Conservation (phyloP, 2,888 invertebrate genomes). For the Microchrysa polita region DNA sequence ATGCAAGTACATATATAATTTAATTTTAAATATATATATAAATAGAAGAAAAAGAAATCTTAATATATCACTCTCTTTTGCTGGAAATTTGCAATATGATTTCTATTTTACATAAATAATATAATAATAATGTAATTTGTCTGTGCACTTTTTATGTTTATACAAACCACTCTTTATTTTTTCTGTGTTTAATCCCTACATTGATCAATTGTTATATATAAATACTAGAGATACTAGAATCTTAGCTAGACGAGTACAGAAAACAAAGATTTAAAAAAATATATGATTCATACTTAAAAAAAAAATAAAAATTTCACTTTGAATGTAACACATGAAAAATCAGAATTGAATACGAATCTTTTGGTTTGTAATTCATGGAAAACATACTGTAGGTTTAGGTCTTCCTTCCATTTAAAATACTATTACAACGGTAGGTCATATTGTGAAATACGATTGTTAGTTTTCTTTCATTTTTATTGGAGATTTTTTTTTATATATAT, state of each 20-base stretch:
- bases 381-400: not conserved
- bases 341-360: not conserved
- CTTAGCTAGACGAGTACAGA: not conserved
- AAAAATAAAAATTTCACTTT: not conserved
- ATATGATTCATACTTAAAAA: not conserved
- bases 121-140: too few species aligned
- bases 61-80: too few species aligned
- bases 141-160: conserved; percentile 8
- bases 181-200: conserved; percentile 5
- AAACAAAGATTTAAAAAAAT: not conserved
- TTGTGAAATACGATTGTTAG: not conserved
- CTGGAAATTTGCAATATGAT: too few species aligned
- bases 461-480: conserved; percentile 8
- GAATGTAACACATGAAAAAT: too few species aligned
- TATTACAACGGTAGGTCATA: not conserved
- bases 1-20: too few species aligned
- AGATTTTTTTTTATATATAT: conserved; percentile 13
- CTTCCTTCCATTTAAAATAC: not conserved
- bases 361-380: not conserved
- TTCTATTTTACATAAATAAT: too few species aligned
- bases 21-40: too few species aligned
- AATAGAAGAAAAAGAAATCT: too few species aligned
- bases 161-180: conserved; percentile 9
- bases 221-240: not conserved
- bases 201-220: conserved; percentile 39